Base-by-base conservation (phyloP, 1,140 invertebrate species). In the Brachionus asplanchnoidis region DNA sequence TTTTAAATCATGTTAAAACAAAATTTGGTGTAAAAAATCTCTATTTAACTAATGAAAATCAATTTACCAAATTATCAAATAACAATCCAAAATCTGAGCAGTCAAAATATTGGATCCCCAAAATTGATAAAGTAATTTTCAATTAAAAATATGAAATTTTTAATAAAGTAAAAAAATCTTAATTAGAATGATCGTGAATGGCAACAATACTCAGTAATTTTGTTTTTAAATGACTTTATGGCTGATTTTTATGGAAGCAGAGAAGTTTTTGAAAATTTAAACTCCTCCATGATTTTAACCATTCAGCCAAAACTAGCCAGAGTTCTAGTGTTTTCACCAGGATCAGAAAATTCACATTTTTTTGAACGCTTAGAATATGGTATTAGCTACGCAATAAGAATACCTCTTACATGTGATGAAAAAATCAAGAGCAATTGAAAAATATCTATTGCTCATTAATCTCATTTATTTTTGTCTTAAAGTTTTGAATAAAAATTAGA, bases 151-250 rank as follows among this genome's bases (percentile, higher is more conserved):
- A 32, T 68, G 8, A n/a, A n/a, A 11, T 20, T 73, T 17, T 73
- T n/a, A 73, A 73, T 11, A 36, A 36, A 73, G 9, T 14, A 73
- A 14, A 36, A n/a, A 14, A 36, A 73, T 40, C 17, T 40, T 73
- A 44, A 17, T 68, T 14, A 68, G 66, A 32, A 73, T 73, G 68
- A 42, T 20, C 32, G 42, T 14, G 11, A 68, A 32, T 68, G 26
- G 66, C 26, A 32, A 68, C 66, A 68, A 17, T 73, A 77, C 26
- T 77, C 73, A 46, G 73, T 77, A 12, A 17, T 77, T 50, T 26
- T 77, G 23, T 77, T 50, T 50, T 12, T 77, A 77, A 77, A 77
- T 77, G 73, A 77, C 42, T 77, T 50, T 50, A 77, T 77, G 73
- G 46, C 20, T 5, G 73, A 77, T 36, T 77, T 77, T 50, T 77